These are phyloP conservation scores for Enteromius unitaeniatus DNA, from an alignment of 2,797 vertebrate genomes.

Conservation along the genomic window DNA sequence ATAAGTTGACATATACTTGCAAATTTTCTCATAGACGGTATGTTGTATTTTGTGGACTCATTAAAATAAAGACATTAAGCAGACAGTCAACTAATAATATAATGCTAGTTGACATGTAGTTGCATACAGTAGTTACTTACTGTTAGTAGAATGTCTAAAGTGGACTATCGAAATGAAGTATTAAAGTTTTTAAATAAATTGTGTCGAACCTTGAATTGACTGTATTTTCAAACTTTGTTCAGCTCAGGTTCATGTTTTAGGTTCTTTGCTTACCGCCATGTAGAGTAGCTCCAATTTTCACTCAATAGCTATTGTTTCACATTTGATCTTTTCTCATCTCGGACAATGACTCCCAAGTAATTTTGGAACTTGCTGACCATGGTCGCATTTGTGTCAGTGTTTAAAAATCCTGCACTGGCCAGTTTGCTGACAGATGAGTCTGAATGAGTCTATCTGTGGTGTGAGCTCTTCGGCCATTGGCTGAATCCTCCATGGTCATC, in stretches of 20 bases:
- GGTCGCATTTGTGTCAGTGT: conserved; percentile 77
- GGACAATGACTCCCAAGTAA: conserved; percentile 66
- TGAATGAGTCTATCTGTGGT: conserved; percentile 76
- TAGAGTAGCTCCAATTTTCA: conserved; percentile 46
- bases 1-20: too few relatives aligned
- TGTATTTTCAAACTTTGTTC: not conserved
- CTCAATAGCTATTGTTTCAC: conserved; percentile 24
- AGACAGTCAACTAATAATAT: too few relatives aligned
- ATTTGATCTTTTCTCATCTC: conserved; percentile 25
- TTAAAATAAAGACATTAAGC: too few relatives aligned
- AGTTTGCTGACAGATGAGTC: conserved; percentile 81
- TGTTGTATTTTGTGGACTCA: too few relatives aligned
- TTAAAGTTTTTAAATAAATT: not conserved
- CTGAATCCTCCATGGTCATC: conserved; percentile 81
- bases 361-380: conserved; percentile 85
- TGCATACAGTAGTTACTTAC: too few relatives aligned
- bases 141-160: too few relatives aligned
- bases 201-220: not conserved
- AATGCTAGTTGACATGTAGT: too few relatives aligned
- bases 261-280: conserved; percentile 27
- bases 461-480: conserved; percentile 79
- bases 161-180: too few relatives aligned
- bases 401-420: conserved; percentile 79
- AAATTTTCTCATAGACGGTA: too few relatives aligned
- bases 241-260: not conserved